Evolutionary conservation across 2,888 invertebrate species (phyloP), one percentile per base, ranked within the genome.

Genomic region (Allygus modestus): DNA sequence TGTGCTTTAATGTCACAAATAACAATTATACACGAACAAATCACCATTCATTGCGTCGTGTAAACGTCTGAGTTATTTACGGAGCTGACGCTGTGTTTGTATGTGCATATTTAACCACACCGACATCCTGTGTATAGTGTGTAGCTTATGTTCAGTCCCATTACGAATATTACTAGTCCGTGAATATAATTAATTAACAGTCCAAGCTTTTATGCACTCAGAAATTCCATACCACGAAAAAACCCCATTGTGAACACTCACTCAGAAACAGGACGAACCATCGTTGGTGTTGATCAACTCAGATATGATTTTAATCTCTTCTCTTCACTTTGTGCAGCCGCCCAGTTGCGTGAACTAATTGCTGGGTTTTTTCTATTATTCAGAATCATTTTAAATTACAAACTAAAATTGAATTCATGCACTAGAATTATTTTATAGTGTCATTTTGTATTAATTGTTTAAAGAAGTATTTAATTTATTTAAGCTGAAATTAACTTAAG

Each of bases 161-260:
- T 69, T 69, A 71, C 15, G 2, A n/a, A n/a, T 41, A 46, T 77
- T 46, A 9, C 46, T 7, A 77, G 41, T 28, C 75, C 46, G 26
- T 46, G 51, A 46, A 77, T 77, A 20, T 41, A 73, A 77, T 46
- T 46, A 43, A 77, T 46, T 77, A 77, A 46, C 23, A 41, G 43
- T 73, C 37, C 20, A 37, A 71, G 71, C 43, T 23, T 77, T 43
- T 77, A 23, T 26, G 51, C 75, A 23, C 15, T 28, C 73, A 37
- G 73, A 11, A 41, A 73, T 73, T 23, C 73, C n/a, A 11, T 1
- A 11, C 41, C 0, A 20, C 23, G n/a, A 17, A 73, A 73, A 41
- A 73, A 73, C 41, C 0, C 73, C 23, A 73, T 31, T 69, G 73
- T 73, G 41, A 41, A 41, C 20, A 23, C 20, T 23, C 28, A 31